A percentile compares a stretch with the other conserved stretches of the same genome.
These are phyloP conservation scores for Rhineura floridana DNA, from an alignment of 2,113 vertebrate species.

Conservation along the genomic window DNA sequence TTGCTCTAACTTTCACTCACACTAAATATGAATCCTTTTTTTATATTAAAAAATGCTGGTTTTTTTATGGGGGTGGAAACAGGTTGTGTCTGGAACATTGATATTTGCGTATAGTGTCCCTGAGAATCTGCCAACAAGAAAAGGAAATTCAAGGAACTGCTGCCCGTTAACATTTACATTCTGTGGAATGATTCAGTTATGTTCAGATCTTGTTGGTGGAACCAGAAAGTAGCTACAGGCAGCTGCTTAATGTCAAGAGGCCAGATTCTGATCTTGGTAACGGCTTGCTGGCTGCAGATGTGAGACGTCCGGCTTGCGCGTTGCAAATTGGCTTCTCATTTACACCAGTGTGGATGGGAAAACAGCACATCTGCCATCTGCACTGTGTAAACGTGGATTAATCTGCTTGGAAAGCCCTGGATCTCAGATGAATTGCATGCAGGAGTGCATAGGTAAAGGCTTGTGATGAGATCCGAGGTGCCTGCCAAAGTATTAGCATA, in stretches of 20 bases:
- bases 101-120: background rate
- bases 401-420: background rate
- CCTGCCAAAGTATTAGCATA: background rate
- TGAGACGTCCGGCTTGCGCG: background rate
- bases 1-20: background rate
- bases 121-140: background rate
- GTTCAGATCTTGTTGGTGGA: background rate
- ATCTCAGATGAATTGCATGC: background rate
- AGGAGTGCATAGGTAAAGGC: background rate
- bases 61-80: conserved; percentile 10
- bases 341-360: background rate
- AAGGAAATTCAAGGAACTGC: background rate
- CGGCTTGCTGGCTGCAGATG: background rate
- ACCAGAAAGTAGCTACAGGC: background rate
- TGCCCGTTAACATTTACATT: conserved; percentile 32
- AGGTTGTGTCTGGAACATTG: conserved; percentile 19
- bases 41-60: background rate
- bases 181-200: background rate
- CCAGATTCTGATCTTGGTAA: conserved; percentile 12
- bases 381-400: background rate
- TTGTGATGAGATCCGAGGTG: background rate
- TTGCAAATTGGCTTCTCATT: conserved; percentile 17
- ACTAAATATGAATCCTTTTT: background rate
- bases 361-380: background rate
- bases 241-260: conserved; percentile 35